Conservation (phyloP, 2,797 vertebrate species). For the Melanogrammus aeglefinus region DNA sequence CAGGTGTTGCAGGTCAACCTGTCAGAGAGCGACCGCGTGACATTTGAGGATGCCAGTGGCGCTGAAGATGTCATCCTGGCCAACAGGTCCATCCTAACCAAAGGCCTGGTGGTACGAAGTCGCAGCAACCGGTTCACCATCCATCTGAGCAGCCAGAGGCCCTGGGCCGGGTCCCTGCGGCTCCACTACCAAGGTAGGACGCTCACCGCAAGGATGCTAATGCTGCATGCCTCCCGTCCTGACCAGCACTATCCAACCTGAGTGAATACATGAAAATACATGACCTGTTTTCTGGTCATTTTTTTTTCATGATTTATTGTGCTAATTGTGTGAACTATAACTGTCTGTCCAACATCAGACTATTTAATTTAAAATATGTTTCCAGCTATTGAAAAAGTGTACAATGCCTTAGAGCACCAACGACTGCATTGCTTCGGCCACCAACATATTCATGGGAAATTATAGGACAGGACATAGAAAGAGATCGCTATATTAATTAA, state of each 20-base stretch:
- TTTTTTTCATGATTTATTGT: too few species aligned
- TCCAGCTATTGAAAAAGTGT: not conserved
- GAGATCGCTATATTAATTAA: not conserved
- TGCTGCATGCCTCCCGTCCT: not conserved
- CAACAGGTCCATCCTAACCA: constrained; percentile 89
- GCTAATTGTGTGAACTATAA: not conserved
- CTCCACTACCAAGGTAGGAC: constrained; percentile 86
- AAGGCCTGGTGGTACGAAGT: constrained; percentile 88
- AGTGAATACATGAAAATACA: not conserved
- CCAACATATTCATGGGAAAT: not conserved
- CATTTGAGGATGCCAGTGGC: constrained; percentile 79
- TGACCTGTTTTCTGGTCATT: not conserved
- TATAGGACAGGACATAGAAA: not conserved
- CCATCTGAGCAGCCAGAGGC: constrained; percentile 76
- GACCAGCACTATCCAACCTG: not conserved
- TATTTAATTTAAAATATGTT: not conserved
- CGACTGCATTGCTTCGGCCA: not conserved
- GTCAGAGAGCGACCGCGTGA: constrained; percentile 80
- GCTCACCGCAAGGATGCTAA: not conserved
- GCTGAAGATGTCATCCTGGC: constrained; percentile 80
- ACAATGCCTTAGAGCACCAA: not conserved
- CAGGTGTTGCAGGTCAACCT: constrained; percentile 92
- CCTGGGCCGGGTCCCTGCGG: constrained; percentile 75
- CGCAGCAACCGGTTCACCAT: constrained; percentile 87
- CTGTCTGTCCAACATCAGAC: not conserved